Evolutionary conservation across 2,888 invertebrate genomes (phyloP), one percentile per base, ranked within the genome.

Genomic region (Melikaiella ostensackeni): DNA sequence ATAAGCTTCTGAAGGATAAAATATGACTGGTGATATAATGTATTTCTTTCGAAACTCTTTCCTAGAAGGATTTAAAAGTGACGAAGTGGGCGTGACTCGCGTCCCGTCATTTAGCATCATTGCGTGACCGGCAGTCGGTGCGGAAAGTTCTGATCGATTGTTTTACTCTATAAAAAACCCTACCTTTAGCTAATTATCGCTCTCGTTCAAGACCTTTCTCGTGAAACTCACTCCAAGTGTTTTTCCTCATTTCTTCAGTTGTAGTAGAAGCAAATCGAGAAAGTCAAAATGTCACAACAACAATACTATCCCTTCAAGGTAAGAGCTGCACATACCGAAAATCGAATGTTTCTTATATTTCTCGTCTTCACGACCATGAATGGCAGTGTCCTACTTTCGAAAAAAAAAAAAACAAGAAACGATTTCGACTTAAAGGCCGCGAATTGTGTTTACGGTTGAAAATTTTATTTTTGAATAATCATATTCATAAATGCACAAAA

Each of bases 301-400:
- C 96, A 96, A 92, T 96, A 96, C 92, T 96, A 96, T 92, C 96
- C 96, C 89, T 96, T 96, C 94, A 96, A 96, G 95, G 96, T 96
- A 92, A 95, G 94, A 80, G 4, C n/a, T n/a, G n/a, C 33, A 62
- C 35, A 63, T 35, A n/a, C 21, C 16, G 5, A 46, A 19, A 70
- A 70, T 50, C 46, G 13, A 33, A 50, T 30, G n/a, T 50, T 50
- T 30, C 27, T 50, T 24, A 63, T 38, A 7, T 50, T n/a, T 1
- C 33, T 16, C 30, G 19, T 30, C 30, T 4, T 30, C 4, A 30
- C 30, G 4, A 27, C 66, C 66, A 24, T 42, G 66, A 46, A 35
- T 63, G 59, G 59, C n/a, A 59, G 4, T 63, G 33, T 33, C 50
- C 50, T 70, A 50, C 46, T 50, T 70, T 30, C 19, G 27, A 5